A percentile compares a stretch with the other conserved stretches of the same genome.
These are phyloP conservation scores for Allygus modestus DNA, from an alignment of 2,888 invertebrate genomes.

Conservation along the genomic window DNA sequence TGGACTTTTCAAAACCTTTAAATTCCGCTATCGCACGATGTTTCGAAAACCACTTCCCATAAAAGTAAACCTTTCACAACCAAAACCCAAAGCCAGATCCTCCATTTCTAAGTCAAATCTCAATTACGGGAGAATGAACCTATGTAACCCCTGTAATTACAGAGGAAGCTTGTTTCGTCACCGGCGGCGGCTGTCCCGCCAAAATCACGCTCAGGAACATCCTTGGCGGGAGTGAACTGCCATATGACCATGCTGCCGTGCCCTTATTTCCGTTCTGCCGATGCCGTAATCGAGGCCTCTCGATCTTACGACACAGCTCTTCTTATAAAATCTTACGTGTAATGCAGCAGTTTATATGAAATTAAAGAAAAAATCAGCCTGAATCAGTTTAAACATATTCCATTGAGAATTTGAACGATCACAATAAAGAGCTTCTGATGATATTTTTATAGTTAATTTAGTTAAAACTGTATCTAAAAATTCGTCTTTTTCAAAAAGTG, in stretches of 20 bases:
- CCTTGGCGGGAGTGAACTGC: neutral
- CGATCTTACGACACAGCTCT: neutral
- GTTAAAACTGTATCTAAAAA: too few species aligned
- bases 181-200: neutral
- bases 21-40: too few species aligned
- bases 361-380: too few species aligned
- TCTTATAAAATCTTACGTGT: too few species aligned
- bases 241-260: neutral
- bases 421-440: too few species aligned
- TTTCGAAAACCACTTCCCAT: too few species aligned
- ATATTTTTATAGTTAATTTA: too few species aligned
- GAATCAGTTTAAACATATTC: too few species aligned
- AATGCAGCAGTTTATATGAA: too few species aligned
- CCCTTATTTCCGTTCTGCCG: neutral
- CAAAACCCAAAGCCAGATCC: neutral
- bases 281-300: neutral
- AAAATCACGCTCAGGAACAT: conserved; percentile 3
- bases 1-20: too few species aligned
- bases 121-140: neutral
- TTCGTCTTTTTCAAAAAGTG: too few species aligned
- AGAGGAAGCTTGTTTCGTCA: neutral
- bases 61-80: neutral
- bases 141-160: neutral
- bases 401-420: too few species aligned
- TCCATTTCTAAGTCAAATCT: neutral